These are phyloP conservation scores for Adelges cooleyi DNA, from an alignment of 1,140 invertebrate genomes.

Conservation along the genomic window DNA sequence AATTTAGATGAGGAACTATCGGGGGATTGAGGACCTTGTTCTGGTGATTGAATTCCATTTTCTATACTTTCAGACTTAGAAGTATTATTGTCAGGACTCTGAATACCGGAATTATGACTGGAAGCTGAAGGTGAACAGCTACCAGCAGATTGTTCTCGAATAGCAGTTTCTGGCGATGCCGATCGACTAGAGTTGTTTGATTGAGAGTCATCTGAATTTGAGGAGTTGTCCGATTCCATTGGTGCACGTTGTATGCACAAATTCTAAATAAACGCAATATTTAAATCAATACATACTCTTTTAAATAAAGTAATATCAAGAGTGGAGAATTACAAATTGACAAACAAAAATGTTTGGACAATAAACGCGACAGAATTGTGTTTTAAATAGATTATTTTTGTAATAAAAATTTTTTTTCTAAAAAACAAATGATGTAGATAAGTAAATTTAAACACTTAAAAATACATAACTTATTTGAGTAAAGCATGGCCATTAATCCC, in stretches of 20 bases:
- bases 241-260: background rate
- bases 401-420: background rate
- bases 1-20: background rate
- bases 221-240: constrained; percentile 22
- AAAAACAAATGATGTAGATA: background rate
- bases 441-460: background rate
- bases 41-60: constrained; percentile 2
- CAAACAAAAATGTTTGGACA: background rate
- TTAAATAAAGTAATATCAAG: background rate
- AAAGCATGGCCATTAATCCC: constrained; percentile 2
- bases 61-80: background rate
- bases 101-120: constrained; percentile 1
- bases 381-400: background rate
- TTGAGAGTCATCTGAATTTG: constrained; percentile 19
- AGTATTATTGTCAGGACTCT: background rate
- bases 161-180: constrained; percentile 1
- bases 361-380: too few relatives aligned
- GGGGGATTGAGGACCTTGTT: background rate
- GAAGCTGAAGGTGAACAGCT: constrained; percentile 11
- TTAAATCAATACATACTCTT: background rate
- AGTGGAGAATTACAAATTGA: background rate
- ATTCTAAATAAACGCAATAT: background rate
- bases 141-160: background rate
- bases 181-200: constrained; percentile 7
- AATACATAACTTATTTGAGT: background rate